Base-by-base conservation (phyloP, 2,888 invertebrate species). In the Abscondita cerata region DNA sequence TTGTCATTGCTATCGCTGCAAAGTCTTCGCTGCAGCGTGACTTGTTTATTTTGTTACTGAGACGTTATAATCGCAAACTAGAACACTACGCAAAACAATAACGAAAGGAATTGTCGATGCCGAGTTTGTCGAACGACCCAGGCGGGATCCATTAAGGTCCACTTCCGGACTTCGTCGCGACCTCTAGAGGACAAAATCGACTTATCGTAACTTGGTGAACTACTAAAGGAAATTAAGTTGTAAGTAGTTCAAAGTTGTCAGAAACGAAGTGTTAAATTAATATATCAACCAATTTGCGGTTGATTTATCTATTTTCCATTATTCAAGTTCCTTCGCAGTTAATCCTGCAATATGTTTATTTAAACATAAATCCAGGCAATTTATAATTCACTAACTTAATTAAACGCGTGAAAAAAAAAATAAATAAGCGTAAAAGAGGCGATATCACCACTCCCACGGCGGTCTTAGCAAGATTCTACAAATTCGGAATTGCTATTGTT, bases 61-160 rank as follows among this genome's bases (percentile, higher is more conserved):
- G 54, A 56, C 60, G 47, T 60, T 62, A 55, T 64, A 64, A 64
- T 64, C 53, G 52, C 40, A 57, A 57, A 57, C 52, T 52, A 51
- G 38, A 52, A 47, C 47, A 55, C 52, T 52, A 64, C 46, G 69
- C 69, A 72, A 75, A 75, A 75, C 76, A 75, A 75, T 75, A 70
- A 69, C 73, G 71, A 73, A 73, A 73, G 70, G 72, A 73, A 75
- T 68, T 68, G 70, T 69, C 71, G 71, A 66, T 69, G 66, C 67
- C 64, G 68, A 71, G 72, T 71, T 68, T 68, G 70, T 63, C 70
- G 66, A 76, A 78, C 75, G 74, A 73, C 73, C 72, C 78, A 72
- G 73, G 66, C 68, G 78, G 77, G 78, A 74, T 70, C 78, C 75
- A 78, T 79, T 78, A 77, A 62, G 74, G 76, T 78, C 77, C 76